Evolutionary conservation across 2,797 vertebrate species (phyloP).

Genomic region (Lagocephalus sceleratus): DNA sequence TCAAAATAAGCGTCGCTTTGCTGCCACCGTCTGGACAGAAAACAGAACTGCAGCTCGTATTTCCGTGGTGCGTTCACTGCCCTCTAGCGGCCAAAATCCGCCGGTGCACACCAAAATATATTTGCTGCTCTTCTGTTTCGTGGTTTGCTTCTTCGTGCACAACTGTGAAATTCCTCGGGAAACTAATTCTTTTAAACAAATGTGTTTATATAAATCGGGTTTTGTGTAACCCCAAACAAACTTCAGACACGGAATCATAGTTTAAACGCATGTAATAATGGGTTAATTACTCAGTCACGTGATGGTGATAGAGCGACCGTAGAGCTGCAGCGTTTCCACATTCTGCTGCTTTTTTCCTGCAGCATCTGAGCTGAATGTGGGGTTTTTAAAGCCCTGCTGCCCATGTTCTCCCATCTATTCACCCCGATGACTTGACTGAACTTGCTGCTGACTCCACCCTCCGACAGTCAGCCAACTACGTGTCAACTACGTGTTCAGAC

Average conservation of each 20-base stretch:
- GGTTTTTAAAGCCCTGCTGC: not conserved
- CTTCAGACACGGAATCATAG: no score
- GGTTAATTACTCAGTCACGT: no score
- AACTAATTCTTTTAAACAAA: no score
- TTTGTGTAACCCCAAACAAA: no score
- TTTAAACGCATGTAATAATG: no score
- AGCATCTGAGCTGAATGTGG: not conserved
- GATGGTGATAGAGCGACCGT: no score
- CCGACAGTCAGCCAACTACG: slow-evolving; percentile 57
- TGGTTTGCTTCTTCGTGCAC: no score
- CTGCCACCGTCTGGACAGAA: slow-evolving; percentile 30
- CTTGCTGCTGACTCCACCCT: slow-evolving; percentile 69
- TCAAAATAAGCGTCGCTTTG: not conserved
- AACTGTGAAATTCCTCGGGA: no score
- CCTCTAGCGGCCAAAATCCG: slow-evolving; percentile 19
- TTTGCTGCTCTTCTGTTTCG: no score
- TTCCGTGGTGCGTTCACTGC: not conserved
- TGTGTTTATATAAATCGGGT: no score
- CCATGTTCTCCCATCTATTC: slow-evolving; percentile 22
- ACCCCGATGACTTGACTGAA: slow-evolving; percentile 39
- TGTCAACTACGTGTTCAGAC: slow-evolving; percentile 59
- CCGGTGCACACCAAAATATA: no score
- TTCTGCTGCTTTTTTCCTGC: not conserved
- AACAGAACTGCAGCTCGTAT: slow-evolving; percentile 3
- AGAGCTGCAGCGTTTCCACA: no score